Percentiles rank a stretch among this genome's conserved stretches.
These are phyloP conservation scores for Diadegma fenestrale DNA, from an alignment of 2,888 invertebrate species.

Conservation along the genomic window DNA sequence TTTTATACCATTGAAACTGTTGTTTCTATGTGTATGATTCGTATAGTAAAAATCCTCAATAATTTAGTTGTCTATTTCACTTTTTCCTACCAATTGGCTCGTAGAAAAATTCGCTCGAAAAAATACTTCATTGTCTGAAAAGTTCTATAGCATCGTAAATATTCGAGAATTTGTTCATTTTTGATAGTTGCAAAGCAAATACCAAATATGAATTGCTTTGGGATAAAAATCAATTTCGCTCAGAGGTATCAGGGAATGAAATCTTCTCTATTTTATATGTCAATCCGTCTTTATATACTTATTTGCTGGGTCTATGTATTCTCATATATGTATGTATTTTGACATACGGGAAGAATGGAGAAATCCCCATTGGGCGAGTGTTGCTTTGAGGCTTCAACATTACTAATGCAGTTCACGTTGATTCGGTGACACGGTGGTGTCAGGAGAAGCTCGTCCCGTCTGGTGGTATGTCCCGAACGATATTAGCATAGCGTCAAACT, in stretches of 20 bases:
- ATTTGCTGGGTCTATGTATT: neutral
- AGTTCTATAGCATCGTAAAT: too few relatives aligned
- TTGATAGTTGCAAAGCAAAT: neutral
- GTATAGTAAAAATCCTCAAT: neutral
- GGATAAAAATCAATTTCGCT: too few relatives aligned
- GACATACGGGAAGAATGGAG: constrained; percentile 7
- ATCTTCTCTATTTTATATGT: neutral
- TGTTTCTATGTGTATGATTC: neutral
- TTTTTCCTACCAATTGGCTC: neutral
- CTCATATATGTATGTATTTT: neutral
- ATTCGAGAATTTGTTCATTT: neutral
- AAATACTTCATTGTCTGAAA: neutral
- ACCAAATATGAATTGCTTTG: neutral
- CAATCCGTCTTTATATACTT: neutral
- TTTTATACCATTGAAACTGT: neutral
- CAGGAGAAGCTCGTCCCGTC: constrained; percentile 46
- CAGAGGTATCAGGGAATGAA: neutral
- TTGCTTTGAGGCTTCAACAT: constrained; percentile 46
- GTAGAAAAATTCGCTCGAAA: neutral
- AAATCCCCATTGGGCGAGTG: constrained; percentile 28
- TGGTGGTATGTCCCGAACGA: constrained; percentile 60
- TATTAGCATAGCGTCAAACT: constrained; percentile 81
- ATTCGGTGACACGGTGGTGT: constrained; percentile 63
- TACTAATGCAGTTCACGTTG: constrained; percentile 67
- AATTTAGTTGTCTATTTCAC: neutral